These are phyloP conservation scores for Pao palembangensis DNA, from an alignment of 2,113 vertebrate genomes.

Conservation along the genomic window DNA sequence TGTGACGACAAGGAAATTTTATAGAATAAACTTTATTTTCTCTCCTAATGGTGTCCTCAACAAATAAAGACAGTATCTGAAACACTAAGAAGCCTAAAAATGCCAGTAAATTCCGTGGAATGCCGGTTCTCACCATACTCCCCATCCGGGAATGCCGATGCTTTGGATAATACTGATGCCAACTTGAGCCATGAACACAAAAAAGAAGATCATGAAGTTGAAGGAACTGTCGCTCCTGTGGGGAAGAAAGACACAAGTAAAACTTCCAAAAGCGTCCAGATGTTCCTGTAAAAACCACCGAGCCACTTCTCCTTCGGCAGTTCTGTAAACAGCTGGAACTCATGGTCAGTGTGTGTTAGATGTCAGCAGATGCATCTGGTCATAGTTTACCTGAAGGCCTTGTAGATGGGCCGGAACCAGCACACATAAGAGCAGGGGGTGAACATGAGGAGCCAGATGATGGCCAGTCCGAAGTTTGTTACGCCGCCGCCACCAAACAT, in stretches of 20 bases:
- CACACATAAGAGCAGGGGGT: constrained; percentile 98
- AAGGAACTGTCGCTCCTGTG: constrained; percentile 95
- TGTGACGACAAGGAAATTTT: too few species aligned
- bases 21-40: too few species aligned
- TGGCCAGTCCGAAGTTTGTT: constrained; percentile 95
- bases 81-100: not conserved
- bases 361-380: not conserved
- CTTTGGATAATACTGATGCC: constrained; percentile 95
- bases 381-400: constrained; percentile 93
- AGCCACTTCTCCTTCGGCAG: too few species aligned
- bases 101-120: not conserved
- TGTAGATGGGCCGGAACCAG: constrained; percentile 99
- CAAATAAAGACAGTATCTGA: not conserved
- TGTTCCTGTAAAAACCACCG: not conserved
- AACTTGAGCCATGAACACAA: constrained; percentile 96
- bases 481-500: constrained; percentile 96
- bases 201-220: constrained; percentile 99
- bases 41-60: not conserved
- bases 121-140: constrained; percentile 83
- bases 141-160: constrained; percentile 97
- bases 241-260: not conserved
- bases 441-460: constrained; percentile 98
- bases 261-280: not conserved
- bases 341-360: not conserved
- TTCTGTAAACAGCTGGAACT: too few species aligned